Evolutionary conservation across 2,888 invertebrate genomes (phyloP), one percentile per base, ranked within the genome.

Genomic region (Nomada hirtipes): DNA sequence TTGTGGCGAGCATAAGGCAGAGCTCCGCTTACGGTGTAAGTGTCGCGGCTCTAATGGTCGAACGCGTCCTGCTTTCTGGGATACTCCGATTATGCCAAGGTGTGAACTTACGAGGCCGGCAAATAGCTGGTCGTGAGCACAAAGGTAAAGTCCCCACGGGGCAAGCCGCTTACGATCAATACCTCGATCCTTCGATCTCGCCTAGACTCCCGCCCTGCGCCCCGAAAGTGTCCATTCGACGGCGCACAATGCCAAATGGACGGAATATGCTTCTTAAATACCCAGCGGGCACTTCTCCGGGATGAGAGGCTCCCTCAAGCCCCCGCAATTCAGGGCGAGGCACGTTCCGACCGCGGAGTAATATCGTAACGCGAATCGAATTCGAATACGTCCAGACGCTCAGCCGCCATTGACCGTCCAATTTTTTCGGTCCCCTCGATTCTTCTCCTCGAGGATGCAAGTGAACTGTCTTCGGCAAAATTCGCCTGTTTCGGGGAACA

Each of bases 111-210:
- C 85, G 79, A 85, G 76, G 79, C 82, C 76, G 65, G 78, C 86
- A 82, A 89, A 88, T 88, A 86, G 87, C 82, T 74, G 89, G 70
- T 82, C 83, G 75, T 47, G 64, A 76, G 85, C 76, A 90, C 90
- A 91, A 91, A 86, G 85, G 89, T 84, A 79, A 88, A 86, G 79
- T 59, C 85, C 82, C 86, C 83, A 79, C 76, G 59, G 77, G 81
- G 77, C 90, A 91, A 92, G 91, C 91, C 88, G 92, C 92, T 93
- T 93, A 92, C 92, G 92, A 92, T 93, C 92, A 91, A 92, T 92
- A 89, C 88, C 88, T 84, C 81, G 89, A 89, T 89, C 89, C 84
- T 89, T 84, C 88, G 89, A 88, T 88, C 88, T 86, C 71, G 65
- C 52, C 73, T 52, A 60, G 68, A 60, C 83, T 80, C 79, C 65